phyloP scores from a whole-genome alignment of 2,888 invertebrate species.

The Serrognathus titanus region DNA sequence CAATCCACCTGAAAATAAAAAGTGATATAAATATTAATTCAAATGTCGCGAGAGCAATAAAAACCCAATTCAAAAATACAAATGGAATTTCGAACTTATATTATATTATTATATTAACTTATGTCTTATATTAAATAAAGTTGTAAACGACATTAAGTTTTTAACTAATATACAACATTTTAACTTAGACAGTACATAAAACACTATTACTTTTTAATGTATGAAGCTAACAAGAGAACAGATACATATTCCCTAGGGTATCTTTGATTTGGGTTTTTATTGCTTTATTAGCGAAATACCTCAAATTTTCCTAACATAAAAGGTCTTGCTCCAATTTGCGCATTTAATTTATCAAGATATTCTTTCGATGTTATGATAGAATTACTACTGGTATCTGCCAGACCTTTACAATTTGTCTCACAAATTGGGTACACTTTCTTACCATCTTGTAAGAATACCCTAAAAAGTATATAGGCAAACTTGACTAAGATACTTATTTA shows the following conservation, averaged over 20 bases:
- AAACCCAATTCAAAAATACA: too few species aligned
- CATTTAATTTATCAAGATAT: constrained; percentile 46
- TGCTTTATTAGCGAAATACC: constrained; percentile 28
- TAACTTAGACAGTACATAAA: too few species aligned
- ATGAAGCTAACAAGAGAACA: too few species aligned
- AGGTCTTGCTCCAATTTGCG: constrained; percentile 41
- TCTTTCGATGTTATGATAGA: constrained; percentile 46
- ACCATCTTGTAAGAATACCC: constrained; percentile 7
- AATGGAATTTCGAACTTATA: neutral
- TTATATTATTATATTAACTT: too few species aligned
- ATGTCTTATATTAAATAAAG: neutral
- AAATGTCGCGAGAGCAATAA: too few species aligned
- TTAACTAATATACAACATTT: too few species aligned
- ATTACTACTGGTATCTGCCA: constrained; percentile 48
- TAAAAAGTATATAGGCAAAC: neutral
- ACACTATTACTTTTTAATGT: too few species aligned
- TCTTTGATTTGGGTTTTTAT: too few species aligned
- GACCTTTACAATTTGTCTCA: constrained; percentile 41
- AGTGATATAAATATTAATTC: neutral
- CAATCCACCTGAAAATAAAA: constrained; percentile 55
- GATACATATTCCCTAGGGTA: too few species aligned
- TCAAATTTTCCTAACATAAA: constrained; percentile 34
- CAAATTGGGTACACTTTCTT: constrained; percentile 38
- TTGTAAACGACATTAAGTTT: neutral
- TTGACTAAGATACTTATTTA: neutral